These are phyloP conservation scores for Polietes domitor DNA, from an alignment of 2,888 invertebrate genomes.

Conservation along the genomic window DNA sequence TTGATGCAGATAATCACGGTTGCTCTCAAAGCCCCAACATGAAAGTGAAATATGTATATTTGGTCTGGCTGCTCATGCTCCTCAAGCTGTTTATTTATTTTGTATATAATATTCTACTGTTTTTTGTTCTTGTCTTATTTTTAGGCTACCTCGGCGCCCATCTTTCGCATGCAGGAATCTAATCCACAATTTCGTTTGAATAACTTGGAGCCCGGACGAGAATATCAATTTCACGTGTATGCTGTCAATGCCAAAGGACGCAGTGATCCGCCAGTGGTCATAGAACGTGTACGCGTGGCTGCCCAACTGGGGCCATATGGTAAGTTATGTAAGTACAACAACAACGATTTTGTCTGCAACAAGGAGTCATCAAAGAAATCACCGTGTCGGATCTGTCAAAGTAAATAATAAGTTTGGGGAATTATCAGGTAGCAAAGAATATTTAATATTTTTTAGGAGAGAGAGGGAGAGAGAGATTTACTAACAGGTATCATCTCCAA, in stretches of 20 bases:
- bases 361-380: no score
- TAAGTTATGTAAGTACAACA: conserved; percentile 70
- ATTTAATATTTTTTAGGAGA: no score
- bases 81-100: neutral
- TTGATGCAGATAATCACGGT: neutral
- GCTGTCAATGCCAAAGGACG: conserved; percentile 91
- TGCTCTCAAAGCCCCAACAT: neutral
- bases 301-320: conserved; percentile 81
- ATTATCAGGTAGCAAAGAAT: no score
- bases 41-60: conserved; percentile 6
- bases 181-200: conserved; percentile 88
- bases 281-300: conserved; percentile 82
- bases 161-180: conserved; percentile 85
- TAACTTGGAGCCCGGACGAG: conserved; percentile 88
- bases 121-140: conserved; percentile 43
- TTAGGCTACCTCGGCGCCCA: conserved; percentile 83
- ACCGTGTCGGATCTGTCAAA: no score
- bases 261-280: conserved; percentile 87
- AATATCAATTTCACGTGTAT: conserved; percentile 90
- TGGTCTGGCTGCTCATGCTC: neutral
- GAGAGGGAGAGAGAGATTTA: no score
- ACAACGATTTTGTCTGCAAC: no score
- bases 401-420: no score
- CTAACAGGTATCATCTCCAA: no score
- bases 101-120: neutral